phyloP scores from a whole-genome alignment of 2,797 vertebrate genomes.

The Myotis findleyi region DNA sequence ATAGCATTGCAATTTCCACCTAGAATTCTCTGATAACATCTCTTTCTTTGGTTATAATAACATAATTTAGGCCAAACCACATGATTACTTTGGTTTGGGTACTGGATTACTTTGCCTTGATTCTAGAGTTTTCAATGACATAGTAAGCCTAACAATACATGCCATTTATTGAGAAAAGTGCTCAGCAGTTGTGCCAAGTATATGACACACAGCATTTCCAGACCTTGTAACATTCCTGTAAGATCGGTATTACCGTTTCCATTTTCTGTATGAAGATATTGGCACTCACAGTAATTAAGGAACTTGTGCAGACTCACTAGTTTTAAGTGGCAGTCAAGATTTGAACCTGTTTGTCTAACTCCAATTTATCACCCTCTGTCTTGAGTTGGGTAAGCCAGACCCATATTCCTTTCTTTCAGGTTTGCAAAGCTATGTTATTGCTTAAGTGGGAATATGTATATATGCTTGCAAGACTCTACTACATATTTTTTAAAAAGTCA shows the following conservation, averaged over 20 bases:
- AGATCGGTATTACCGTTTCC: not conserved
- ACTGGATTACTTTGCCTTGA: conserved; percentile 29
- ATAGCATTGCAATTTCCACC: conserved; percentile 30
- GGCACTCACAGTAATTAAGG: not conserved
- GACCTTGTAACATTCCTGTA: not conserved
- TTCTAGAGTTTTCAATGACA: conserved; percentile 54
- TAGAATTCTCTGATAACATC: conserved; percentile 32
- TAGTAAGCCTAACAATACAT: not conserved
- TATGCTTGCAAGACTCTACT: not conserved
- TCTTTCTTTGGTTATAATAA: conserved; percentile 54
- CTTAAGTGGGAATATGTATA: not conserved
- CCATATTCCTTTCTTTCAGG: not conserved
- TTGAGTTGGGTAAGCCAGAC: not conserved
- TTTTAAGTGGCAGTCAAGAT: not conserved
- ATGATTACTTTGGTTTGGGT: conserved; percentile 35
- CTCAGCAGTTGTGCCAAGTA: not conserved
- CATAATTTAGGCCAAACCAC: conserved; percentile 39
- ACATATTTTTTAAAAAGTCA: not conserved
- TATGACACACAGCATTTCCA: not conserved
- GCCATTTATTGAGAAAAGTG: not conserved
- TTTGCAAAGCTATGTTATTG: not conserved
- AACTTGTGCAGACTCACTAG: not conserved
- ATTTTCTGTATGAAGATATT: not conserved
- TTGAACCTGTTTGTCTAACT: not conserved
- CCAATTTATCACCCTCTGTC: not conserved